A percentile compares a stretch with the other conserved stretches of the same genome.
These are phyloP conservation scores for Agrochola circellaris DNA, from an alignment of 2,888 invertebrate species.

Conservation along the genomic window DNA sequence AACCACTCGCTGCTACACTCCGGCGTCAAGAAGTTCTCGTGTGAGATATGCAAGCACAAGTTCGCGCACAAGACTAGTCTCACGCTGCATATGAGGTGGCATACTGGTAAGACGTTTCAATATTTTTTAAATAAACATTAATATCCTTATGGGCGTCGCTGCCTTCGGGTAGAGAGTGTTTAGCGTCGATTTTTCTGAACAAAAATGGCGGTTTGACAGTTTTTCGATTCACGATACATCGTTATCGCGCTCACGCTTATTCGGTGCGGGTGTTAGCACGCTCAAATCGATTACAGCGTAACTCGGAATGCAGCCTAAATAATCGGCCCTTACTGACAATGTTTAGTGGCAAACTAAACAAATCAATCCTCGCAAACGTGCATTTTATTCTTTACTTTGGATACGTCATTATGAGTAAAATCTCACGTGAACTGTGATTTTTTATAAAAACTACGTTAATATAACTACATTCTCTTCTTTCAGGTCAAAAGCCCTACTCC, in stretches of 20 bases:
- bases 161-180: not conserved
- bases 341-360: not conserved
- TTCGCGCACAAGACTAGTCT: slow-evolving; percentile 95
- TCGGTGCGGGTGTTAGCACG: too few relatives aligned
- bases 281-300: too few relatives aligned
- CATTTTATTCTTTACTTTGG: not conserved
- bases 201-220: not conserved
- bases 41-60: slow-evolving; percentile 93
- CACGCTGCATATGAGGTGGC: slow-evolving; percentile 93
- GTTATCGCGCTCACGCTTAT: too few relatives aligned
- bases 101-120: slow-evolving; percentile 85
- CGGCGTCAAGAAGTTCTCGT: slow-evolving; percentile 93
- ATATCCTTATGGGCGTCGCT: not conserved
- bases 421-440: not conserved
- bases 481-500: slow-evolving; percentile 92
- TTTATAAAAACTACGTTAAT: not conserved
- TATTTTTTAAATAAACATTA: not conserved
- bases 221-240: too few relatives aligned
- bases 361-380: not conserved
- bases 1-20: slow-evolving; percentile 94
- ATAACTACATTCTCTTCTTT: not conserved
- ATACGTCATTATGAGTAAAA: not conserved
- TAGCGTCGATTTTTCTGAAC: not conserved
- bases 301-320: too few relatives aligned
- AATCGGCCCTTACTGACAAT: not conserved